A percentile compares a stretch with the other conserved stretches of the same genome.
phyloP scores from a whole-genome alignment of 2,888 invertebrate genomes.

The Tholera decimalis region DNA sequence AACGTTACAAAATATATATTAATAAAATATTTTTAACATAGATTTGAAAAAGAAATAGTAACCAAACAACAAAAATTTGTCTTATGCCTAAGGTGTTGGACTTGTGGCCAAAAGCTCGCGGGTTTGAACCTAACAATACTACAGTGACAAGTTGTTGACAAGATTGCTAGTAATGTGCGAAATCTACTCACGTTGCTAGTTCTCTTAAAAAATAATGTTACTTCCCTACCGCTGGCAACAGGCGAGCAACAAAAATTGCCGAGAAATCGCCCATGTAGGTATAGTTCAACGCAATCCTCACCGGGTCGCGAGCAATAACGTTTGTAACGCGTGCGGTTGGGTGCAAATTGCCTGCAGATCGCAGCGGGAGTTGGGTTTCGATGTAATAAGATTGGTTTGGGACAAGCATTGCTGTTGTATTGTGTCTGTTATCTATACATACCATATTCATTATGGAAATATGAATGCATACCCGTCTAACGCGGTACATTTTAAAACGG shows the following conservation, averaged over 20 bases:
- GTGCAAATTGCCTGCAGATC: constrained; percentile 61
- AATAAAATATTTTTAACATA: no score
- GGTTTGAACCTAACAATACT: no score
- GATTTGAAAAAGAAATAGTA: no score
- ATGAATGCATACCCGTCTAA: no score
- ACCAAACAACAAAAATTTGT: no score
- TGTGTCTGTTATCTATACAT: neutral
- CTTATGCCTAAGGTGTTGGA: no score
- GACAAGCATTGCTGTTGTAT: constrained; percentile 23
- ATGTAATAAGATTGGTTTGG: constrained; percentile 51
- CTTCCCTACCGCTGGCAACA: neutral
- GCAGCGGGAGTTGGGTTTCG: constrained; percentile 36
- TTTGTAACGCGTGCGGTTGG: constrained; percentile 57
- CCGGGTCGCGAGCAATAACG: constrained; percentile 33
- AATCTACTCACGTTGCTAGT: no score
- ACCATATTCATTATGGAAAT: neutral
- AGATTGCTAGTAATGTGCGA: no score
- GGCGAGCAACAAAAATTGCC: neutral
- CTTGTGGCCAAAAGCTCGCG: no score
- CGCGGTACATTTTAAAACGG: no score
- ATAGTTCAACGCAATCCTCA: constrained; percentile 9
- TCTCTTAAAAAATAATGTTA: neutral
- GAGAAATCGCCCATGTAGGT: constrained; percentile 18
- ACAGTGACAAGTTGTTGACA: no score
- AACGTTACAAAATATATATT: no score